Base-by-base conservation (phyloP, 2,888 invertebrate genomes). In the Phasia obesa region DNA sequence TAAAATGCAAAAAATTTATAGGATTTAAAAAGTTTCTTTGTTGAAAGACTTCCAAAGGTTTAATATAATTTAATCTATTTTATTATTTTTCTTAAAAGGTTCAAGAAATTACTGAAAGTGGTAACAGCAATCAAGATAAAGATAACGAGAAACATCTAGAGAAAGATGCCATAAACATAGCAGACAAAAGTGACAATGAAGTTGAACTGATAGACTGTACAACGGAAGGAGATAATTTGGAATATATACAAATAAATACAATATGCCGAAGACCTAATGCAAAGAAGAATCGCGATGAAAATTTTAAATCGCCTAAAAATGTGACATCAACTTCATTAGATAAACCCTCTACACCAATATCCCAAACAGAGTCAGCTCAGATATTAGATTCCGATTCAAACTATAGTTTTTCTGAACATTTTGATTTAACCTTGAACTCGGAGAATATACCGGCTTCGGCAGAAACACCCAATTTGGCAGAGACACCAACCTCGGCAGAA, bases 401-500 rank as follows among this genome's bases (percentile, higher is more conserved):
- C 81, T 91, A 91, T 73, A 91, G 91, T 71, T 91, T 91, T 69
- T 91, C 91, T 1, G 91, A 91, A 65, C 91, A 90, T 78, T 91
- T 90, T 70, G 89, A 88, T 80, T 44, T 86, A 51, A 84, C 87
- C 2, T 83, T 86, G 11, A 85, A 85, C 27, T 86, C 86, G 4
- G 75, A 83, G 6, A 44, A 42, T 27, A 47, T 15, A 42, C 2
- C 59, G 38, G 21, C 27, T 15, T 49, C n/a, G 13, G 4, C 31
- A n/a, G 44, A 55, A 31, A 38, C 15, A 6, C 6, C 27, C n/a
- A 35, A 9, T 11, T 35, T 35, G 11, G 11, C 35, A 35, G 11
- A 35, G 11, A 47, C 13, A 27, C 2, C 60, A 51, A 31, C 31
- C 9, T 49, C 17, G 13, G 2, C 31, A n/a, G 47, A 31, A 17